These are phyloP conservation scores for Nothoprocta pentlandii DNA, from an alignment of 2,113 vertebrate genomes.

Conservation along the genomic window DNA sequence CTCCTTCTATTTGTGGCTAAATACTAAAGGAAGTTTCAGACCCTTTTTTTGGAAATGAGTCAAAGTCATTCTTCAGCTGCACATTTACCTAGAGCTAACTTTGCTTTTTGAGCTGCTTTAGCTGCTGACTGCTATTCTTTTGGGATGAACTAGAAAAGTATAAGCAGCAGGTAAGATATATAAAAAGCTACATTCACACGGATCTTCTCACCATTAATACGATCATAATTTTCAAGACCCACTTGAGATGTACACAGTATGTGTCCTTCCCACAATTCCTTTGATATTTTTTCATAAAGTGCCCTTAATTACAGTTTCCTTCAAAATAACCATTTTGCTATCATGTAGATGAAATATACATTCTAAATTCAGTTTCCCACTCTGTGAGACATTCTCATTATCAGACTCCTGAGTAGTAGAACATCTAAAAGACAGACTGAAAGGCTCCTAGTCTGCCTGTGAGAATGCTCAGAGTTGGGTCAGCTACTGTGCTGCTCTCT, in stretches of 20 bases:
- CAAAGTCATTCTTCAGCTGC: constrained; percentile 52
- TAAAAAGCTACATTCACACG: constrained; percentile 48
- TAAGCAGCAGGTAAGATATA: constrained; percentile 73
- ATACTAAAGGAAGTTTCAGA: constrained; percentile 63
- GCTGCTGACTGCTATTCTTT: constrained; percentile 67
- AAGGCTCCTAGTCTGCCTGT: background rate
- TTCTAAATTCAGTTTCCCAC: constrained; percentile 13
- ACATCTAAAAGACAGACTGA: background rate
- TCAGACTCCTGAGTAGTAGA: background rate
- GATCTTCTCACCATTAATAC: constrained; percentile 28
- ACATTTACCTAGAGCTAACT: constrained; percentile 53
- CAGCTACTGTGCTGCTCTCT: background rate
- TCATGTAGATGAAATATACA: constrained; percentile 40
- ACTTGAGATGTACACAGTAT: constrained; percentile 16
- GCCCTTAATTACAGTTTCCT: constrained; percentile 35
- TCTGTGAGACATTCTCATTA: constrained; percentile 25
- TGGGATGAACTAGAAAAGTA: constrained; percentile 60
- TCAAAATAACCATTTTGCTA: constrained; percentile 39
- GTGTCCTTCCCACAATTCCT: background rate
- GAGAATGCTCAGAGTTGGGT: background rate
- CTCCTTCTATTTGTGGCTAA: constrained; percentile 58
- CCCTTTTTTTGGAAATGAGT: constrained; percentile 22
- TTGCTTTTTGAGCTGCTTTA: constrained; percentile 57
- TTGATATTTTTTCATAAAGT: constrained; percentile 39
- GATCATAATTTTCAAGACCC: constrained; percentile 2